These are phyloP conservation scores for Amphipyra tragopoginis DNA, from an alignment of 2,888 invertebrate species.

Conservation along the genomic window DNA sequence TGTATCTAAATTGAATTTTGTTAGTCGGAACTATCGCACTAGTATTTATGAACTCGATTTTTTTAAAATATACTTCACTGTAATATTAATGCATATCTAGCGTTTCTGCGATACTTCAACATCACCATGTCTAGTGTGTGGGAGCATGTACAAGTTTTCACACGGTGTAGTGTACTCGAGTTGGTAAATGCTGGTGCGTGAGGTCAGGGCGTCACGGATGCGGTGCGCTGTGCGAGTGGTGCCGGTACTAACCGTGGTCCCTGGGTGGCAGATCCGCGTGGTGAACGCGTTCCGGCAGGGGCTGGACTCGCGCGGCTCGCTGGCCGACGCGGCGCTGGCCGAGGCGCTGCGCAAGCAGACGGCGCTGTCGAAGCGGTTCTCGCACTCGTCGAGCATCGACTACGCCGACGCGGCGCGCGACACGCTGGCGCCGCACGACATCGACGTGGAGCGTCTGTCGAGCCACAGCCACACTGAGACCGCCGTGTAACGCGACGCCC, in stretches of 20 bases:
- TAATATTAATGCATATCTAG: too few species aligned
- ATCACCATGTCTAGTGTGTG: background rate
- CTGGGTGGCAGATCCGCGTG: constrained; percentile 97
- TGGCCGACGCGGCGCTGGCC: constrained; percentile 97
- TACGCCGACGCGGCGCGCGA: constrained; percentile 91
- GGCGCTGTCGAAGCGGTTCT: constrained; percentile 97
- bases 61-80: background rate
- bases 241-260: constrained; percentile 28
- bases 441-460: constrained; percentile 97
- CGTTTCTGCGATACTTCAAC: background rate
- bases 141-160: background rate
- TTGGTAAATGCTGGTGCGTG: constrained; percentile 38
- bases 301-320: constrained; percentile 98
- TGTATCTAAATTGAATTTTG: constrained; percentile 7
- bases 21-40: constrained; percentile 33
- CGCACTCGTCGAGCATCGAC: constrained; percentile 96
- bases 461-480: constrained; percentile 98
- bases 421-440: constrained; percentile 96
- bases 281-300: constrained; percentile 99
- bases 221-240: constrained; percentile 6
- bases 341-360: constrained; percentile 98
- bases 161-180: constrained; percentile 4
- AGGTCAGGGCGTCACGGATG: constrained; percentile 58
- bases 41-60: constrained; percentile 41
- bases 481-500: constrained; percentile 92